A percentile compares a stretch with the other conserved stretches of the same genome.
These are phyloP conservation scores for Bovichtus diacanthus DNA, from an alignment of 2,797 vertebrate species.

Conservation along the genomic window DNA sequence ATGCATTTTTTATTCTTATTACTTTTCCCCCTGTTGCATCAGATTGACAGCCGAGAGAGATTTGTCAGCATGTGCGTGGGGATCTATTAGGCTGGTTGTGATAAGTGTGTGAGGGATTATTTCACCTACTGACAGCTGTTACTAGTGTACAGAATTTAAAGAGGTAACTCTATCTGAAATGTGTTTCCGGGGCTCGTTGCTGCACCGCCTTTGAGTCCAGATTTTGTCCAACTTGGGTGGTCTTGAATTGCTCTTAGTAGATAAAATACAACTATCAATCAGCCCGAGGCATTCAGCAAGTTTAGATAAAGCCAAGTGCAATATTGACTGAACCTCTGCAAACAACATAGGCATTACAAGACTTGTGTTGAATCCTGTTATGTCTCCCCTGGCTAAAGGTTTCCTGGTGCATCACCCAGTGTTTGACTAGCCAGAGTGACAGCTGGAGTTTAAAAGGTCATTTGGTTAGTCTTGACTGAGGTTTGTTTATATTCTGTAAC, in stretches of 20 bases:
- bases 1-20: slow-evolving; percentile 41
- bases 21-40: slow-evolving; percentile 5
- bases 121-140: slow-evolving; percentile 60
- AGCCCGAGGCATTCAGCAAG: slow-evolving; percentile 41
- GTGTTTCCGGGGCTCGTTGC: slow-evolving; percentile 41
- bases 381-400: slow-evolving; percentile 36
- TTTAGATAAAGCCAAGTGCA: slow-evolving; percentile 64
- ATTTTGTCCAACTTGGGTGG: slow-evolving; percentile 47
- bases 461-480: slow-evolving; percentile 29
- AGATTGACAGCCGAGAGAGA: slow-evolving; percentile 48
- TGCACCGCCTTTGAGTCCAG: slow-evolving; percentile 51
- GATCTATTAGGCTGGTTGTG: slow-evolving; percentile 51
- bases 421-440: slow-evolving; percentile 19
- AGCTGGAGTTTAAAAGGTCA: slow-evolving; percentile 51
- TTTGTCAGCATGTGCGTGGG: slow-evolving; percentile 34
- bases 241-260: slow-evolving; percentile 60
- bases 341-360: slow-evolving; percentile 51
- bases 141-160: slow-evolving; percentile 52
- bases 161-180: slow-evolving; percentile 46
- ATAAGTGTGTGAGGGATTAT: slow-evolving; percentile 56
- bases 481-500: slow-evolving; percentile 58
- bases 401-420: slow-evolving; percentile 23
- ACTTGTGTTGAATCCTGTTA: slow-evolving; percentile 30
- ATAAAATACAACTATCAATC: slow-evolving; percentile 68
- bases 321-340: slow-evolving; percentile 56